Base-by-base conservation (phyloP, 37 sponge, comb jelly and placozoan species). In the Cliona cf. orientalis region DNA sequence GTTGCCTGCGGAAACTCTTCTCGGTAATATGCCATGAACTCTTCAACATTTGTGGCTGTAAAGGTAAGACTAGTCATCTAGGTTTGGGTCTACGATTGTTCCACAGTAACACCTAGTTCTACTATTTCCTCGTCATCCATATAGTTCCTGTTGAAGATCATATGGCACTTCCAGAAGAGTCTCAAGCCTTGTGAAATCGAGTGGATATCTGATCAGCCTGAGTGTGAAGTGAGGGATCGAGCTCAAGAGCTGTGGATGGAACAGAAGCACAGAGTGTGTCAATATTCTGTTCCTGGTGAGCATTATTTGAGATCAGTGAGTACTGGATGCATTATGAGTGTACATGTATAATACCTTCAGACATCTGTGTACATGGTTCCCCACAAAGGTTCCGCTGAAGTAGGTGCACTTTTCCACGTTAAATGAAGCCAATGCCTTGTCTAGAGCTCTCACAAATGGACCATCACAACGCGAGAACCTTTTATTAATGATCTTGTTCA, bases 351-450 rank as follows among this genome's bases (percentile, higher is more conserved):
- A 49, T 58, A 77, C 77, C 60, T 85, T 34, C 35, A 85, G 71
- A 56, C 56, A 32, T 35, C 70, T 64, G 61, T 85, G 69, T 11
- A 85, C 76, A 57, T 85, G 85, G 53, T 85, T 85, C 19, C 85
- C 85, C 11, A 75, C 70, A 76, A 85, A 85, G 21, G 85, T 23
- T 0, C 85, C 85, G 31, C 78, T 53, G 21, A 60, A 68, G 45
- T 85, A 85, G 29, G 85, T 71, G 28, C 77, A 78, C 29, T 78
- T n/a, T 33, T 69, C 38, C 19, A 85, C 77, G 37, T 76, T 7
- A 31, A 66, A 76, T 6, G 46, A 12, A 26, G 42, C 23, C 62
- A 85, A 32, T 57, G 78, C 78, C 3, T 68, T 42, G 25, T 84
- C 84, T 6, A 84, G 58, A 35, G 63, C 55, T 5, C 33, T 61